phyloP scores from a whole-genome alignment of 2,888 invertebrate species.

The Sphaeridia pumilis region DNA sequence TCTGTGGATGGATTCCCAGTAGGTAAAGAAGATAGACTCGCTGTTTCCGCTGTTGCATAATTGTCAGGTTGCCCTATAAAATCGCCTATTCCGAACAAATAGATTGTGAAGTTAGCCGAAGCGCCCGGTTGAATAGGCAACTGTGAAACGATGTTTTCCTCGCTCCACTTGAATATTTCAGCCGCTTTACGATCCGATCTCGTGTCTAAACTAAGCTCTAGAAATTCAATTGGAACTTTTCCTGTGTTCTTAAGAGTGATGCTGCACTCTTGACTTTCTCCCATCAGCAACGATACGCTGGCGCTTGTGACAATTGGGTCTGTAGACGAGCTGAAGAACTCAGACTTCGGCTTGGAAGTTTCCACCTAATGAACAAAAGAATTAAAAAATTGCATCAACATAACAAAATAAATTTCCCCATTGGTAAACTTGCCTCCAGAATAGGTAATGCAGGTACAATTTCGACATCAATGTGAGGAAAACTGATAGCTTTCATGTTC shows the following conservation, averaged over 20 bases:
- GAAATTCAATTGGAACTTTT: conserved; percentile 58
- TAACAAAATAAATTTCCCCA: too few relatives aligned
- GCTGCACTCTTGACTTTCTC: conserved; percentile 71
- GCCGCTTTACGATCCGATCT: conserved; percentile 56
- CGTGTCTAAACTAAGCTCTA: conserved; percentile 63
- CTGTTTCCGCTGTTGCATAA: conserved; percentile 27
- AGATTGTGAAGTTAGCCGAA: conserved; percentile 61
- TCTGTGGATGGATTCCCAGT: conserved; percentile 40
- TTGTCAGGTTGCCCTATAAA: conserved; percentile 50
- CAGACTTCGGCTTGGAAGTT: conserved; percentile 70
- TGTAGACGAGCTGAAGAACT: conserved; percentile 57
- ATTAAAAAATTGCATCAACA: too few relatives aligned
- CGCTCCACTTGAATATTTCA: conserved; percentile 70
- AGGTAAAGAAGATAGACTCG: conserved; percentile 34
- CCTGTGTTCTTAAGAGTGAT: conserved; percentile 71
- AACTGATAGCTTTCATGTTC: conserved; percentile 52
- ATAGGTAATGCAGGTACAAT: conserved; percentile 78
- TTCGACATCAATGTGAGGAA: conserved; percentile 65
- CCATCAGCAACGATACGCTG: conserved; percentile 68
- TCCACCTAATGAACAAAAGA: conserved; percentile 37
- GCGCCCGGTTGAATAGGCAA: conserved; percentile 64
- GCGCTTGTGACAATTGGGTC: conserved; percentile 61
- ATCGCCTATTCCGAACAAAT: conserved; percentile 67
- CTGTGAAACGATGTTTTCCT: conserved; percentile 61
- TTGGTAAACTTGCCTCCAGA: conserved; percentile 53